Conservation (phyloP, 2,797 vertebrate species). For the Sebastes taczanowskii region DNA sequence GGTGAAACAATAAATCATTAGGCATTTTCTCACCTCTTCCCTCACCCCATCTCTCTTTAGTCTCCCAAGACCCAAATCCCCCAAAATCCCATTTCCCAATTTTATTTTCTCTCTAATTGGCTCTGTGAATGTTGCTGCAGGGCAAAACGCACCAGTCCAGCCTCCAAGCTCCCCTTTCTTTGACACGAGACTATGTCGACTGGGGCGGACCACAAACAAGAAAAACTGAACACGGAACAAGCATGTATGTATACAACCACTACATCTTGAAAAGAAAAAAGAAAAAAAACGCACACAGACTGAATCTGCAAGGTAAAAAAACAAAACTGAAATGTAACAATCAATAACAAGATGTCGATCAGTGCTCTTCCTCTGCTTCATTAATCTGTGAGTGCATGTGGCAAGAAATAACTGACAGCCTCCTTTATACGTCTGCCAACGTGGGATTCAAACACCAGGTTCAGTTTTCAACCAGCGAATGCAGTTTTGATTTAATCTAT, state of each 20-base stretch:
- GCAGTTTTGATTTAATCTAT: slow-evolving; percentile 44
- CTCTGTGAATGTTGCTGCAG: slow-evolving; percentile 38
- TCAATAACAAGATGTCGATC: slow-evolving; percentile 1
- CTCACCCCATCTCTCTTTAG: slow-evolving; percentile 21
- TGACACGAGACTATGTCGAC: neutral
- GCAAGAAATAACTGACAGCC: slow-evolving; percentile 12
- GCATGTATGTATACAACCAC: neutral
- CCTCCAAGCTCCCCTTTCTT: slow-evolving; percentile 2
- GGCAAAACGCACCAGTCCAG: slow-evolving; percentile 17
- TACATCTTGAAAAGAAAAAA: neutral
- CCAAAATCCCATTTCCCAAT: slow-evolving; percentile 31
- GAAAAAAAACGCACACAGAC: neutral
- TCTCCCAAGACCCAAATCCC: slow-evolving; percentile 36
- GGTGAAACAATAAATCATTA: slow-evolving; percentile 14
- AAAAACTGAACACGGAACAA: neutral
- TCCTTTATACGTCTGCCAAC: slow-evolving; percentile 9
- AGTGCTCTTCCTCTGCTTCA: neutral
- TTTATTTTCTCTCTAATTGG: slow-evolving; percentile 48
- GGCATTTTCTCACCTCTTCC: slow-evolving; percentile 20
- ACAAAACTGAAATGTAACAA: neutral
- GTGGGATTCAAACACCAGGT: slow-evolving; percentile 18
- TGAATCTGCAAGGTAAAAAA: neutral
- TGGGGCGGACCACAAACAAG: neutral
- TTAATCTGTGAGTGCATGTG: neutral
- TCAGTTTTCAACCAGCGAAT: slow-evolving; percentile 16